A percentile compares a stretch with the other conserved stretches of the same genome.
phyloP scores from a whole-genome alignment of 2,888 invertebrate species.

The Molorchus minor region DNA sequence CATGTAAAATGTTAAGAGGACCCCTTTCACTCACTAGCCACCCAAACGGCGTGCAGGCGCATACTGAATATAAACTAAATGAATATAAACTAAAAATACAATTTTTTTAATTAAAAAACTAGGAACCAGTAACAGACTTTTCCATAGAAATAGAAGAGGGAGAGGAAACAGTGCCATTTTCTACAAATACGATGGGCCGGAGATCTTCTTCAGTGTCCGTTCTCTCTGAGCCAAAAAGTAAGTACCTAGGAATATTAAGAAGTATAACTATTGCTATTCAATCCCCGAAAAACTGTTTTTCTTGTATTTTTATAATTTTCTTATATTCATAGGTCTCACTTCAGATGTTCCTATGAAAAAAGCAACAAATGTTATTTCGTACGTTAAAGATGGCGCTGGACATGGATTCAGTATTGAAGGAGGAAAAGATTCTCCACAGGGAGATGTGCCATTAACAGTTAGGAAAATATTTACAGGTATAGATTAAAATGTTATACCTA shows the following conservation, averaged over 20 bases:
- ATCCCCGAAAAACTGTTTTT: background rate
- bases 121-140: slow-evolving; percentile 83
- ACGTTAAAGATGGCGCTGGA: slow-evolving; percentile 84
- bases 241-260: slow-evolving; percentile 4
- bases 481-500: too few species aligned
- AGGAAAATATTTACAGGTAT: slow-evolving; percentile 95
- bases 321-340: slow-evolving; percentile 22
- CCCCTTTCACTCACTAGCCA: too few species aligned
- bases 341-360: slow-evolving; percentile 36
- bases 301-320: background rate
- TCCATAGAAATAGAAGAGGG: slow-evolving; percentile 72
- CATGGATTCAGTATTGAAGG: slow-evolving; percentile 95
- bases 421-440: slow-evolving; percentile 88
- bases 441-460: slow-evolving; percentile 87
- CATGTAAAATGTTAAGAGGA: too few species aligned
- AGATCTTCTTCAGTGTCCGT: slow-evolving; percentile 43
- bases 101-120: too few species aligned
- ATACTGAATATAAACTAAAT: too few species aligned
- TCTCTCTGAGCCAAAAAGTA: slow-evolving; percentile 41
- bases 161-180: slow-evolving; percentile 39
- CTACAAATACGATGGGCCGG: slow-evolving; percentile 31
- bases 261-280: background rate
- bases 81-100: too few species aligned
- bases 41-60: too few species aligned
- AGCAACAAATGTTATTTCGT: slow-evolving; percentile 59